phyloP scores from a whole-genome alignment of 2,797 vertebrate species.

The Gephyroberyx darwinii region DNA sequence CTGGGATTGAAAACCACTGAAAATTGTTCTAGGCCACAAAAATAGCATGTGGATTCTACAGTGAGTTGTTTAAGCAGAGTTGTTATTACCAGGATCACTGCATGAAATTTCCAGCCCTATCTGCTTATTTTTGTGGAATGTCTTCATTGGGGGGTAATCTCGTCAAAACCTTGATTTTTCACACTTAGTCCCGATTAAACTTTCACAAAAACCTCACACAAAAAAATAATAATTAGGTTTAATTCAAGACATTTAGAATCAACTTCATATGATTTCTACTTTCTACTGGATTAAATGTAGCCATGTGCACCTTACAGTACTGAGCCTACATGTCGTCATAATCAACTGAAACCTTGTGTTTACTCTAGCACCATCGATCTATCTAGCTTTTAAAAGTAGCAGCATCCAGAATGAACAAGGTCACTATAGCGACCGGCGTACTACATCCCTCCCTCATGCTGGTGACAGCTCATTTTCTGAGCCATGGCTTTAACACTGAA shows the following conservation, averaged over 20 bases:
- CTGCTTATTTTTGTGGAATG: not conserved
- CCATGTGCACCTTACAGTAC: not conserved
- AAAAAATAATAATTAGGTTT: slow-evolving; percentile 22
- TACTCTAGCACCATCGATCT: slow-evolving; percentile 29
- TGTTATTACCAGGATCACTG: not conserved
- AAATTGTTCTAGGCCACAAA: no score
- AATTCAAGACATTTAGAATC: slow-evolving; percentile 5
- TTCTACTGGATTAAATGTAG: not conserved
- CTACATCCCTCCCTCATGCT: slow-evolving; percentile 66
- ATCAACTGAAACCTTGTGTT: slow-evolving; percentile 38
- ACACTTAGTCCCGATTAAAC: slow-evolving; percentile 15
- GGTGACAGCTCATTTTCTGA: slow-evolving; percentile 84
- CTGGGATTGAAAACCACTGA: no score
- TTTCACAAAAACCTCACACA: slow-evolving; percentile 8
- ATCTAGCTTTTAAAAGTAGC: slow-evolving; percentile 57
- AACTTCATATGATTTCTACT: slow-evolving; percentile 6
- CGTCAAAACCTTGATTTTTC: slow-evolving; percentile 15
- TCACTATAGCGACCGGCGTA: slow-evolving; percentile 71
- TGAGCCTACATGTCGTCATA: not conserved
- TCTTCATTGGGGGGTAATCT: not conserved
- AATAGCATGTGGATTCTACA: no score
- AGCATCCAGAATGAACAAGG: slow-evolving; percentile 61
- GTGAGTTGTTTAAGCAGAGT: not conserved
- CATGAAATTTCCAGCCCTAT: not conserved
- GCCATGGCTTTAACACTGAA: slow-evolving; percentile 66